These are phyloP conservation scores for Dallia pectoralis DNA, from an alignment of 2,797 vertebrate species.

Conservation along the genomic window DNA sequence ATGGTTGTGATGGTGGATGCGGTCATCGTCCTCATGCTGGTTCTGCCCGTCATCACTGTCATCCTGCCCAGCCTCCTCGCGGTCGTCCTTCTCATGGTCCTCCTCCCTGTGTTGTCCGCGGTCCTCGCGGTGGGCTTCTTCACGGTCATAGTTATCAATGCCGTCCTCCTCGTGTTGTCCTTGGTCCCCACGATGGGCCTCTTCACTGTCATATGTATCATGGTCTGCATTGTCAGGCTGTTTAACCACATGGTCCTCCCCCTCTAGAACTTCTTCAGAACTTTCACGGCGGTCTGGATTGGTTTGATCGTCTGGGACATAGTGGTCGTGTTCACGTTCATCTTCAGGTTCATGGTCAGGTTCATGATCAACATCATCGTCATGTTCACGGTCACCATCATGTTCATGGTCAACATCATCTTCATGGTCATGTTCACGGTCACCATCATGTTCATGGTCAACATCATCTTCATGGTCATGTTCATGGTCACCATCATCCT, in stretches of 20 bases:
- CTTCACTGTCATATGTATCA: slow-evolving; percentile 31
- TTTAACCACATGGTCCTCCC: too few species aligned
- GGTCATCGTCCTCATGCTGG: slow-evolving; percentile 19
- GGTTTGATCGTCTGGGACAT: slow-evolving; percentile 5
- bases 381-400: slow-evolving; percentile 22
- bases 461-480: slow-evolving; percentile 26
- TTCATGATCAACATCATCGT: slow-evolving; percentile 8
- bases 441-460: background rate
- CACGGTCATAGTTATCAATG: slow-evolving; percentile 29
- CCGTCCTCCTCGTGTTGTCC: too few species aligned
- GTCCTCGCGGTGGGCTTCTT: slow-evolving; percentile 1
- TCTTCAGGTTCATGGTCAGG: slow-evolving; percentile 30
- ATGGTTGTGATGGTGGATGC: slow-evolving; percentile 11
- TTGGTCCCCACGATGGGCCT: background rate
- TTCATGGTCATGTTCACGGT: slow-evolving; percentile 6
- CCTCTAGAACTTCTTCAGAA: background rate
- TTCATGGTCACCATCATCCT: slow-evolving; percentile 17
- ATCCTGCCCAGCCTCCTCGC: slow-evolving; percentile 19
- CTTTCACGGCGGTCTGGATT: slow-evolving; percentile 31
- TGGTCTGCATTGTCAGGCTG: slow-evolving; percentile 14
- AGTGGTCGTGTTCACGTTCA: background rate
- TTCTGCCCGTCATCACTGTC: slow-evolving; percentile 31
- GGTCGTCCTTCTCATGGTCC: slow-evolving; percentile 15
- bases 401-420: slow-evolving; percentile 9
- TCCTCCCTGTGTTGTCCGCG: background rate